These are phyloP conservation scores for Spodoptera litura DNA, from an alignment of 1,140 invertebrate species.

Conservation along the genomic window DNA sequence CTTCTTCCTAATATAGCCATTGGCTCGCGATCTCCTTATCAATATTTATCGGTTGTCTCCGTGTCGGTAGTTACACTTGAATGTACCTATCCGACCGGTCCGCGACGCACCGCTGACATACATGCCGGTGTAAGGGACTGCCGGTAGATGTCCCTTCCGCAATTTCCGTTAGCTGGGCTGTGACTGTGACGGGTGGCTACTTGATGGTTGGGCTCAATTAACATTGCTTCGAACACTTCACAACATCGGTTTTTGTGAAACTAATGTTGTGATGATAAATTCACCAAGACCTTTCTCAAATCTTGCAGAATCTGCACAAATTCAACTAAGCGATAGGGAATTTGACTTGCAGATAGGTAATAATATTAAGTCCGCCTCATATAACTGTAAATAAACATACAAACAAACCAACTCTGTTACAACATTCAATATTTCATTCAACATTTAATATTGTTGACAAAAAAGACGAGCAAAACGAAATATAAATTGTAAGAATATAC, in stretches of 20 bases:
- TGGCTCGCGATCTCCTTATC: conserved; percentile 30
- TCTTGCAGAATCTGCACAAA: too few species aligned
- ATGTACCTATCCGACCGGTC: neutral
- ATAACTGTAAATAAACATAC: too few species aligned
- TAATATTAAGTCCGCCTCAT: too few species aligned
- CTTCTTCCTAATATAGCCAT: conserved; percentile 28
- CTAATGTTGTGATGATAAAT: neutral
- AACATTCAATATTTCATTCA: too few species aligned
- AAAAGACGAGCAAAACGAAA: neutral
- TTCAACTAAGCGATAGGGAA: too few species aligned
- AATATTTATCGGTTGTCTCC: conserved; percentile 23
- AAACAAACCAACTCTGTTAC: too few species aligned
- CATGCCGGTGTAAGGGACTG: conserved; percentile 26
- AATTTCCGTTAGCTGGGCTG: conserved; percentile 1
- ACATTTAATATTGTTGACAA: too few species aligned
- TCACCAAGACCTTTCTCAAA: neutral
- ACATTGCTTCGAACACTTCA: neutral
- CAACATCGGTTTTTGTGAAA: too few species aligned
- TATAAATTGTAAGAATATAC: neutral
- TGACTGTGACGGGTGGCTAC: conserved; percentile 16
- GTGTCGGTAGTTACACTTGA: neutral
- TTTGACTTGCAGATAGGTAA: too few species aligned
- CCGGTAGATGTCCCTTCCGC: conserved; percentile 14
- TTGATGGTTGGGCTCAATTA: neutral
- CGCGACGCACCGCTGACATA: conserved; percentile 1